Evolutionary conservation across 2,797 vertebrate species (phyloP), one percentile per base, ranked within the genome.

Genomic region (Heteromormyrus szaboi): DNA sequence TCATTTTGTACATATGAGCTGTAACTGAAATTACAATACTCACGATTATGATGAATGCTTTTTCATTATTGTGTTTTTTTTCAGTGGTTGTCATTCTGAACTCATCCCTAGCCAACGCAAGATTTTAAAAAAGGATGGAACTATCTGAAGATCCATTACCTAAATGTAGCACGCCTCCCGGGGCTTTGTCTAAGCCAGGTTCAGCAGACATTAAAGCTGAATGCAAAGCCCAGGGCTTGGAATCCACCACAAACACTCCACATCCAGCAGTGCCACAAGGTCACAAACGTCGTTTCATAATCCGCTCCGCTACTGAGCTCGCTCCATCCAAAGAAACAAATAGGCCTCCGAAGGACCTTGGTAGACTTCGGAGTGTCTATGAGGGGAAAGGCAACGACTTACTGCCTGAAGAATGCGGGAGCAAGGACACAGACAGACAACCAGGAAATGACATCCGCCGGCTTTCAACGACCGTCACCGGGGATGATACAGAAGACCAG

Each of bases 241-340:
- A 44, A 8, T 81, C 19, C 19, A 46, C 76, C 76, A n/a, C 41
- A 44, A 44, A 46, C 41, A 46, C 37, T 14, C 19, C 44, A n/a
- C 17, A 19, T 44, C 44, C 22, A 85, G 22, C 48, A 22, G 19
- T 50, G 46, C 44, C 44, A 29, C 83, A 51, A 22, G 46, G 46
- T 50, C 48, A 12, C n/a, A 46, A 51, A 4, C 17, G 85, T 11
- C 59, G 37, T 87, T 95, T 96, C 89, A 95, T 92, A 37, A 89
- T 96, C 65, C 94, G 93, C 88, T 94, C 96, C 2, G 95, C 95
- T 14, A 95, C 91, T 91, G 93, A 93, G 48, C 92, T 92, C 17
- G 91, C 90, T 0, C 93, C 93, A 19, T 14, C 33, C 76, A 29
- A 25, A 84, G 72, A 50, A 53, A 12, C 37, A 46, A 88, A 56